These are phyloP conservation scores for Lemur catta DNA, from an alignment of 2,797 vertebrate species.

Conservation along the genomic window DNA sequence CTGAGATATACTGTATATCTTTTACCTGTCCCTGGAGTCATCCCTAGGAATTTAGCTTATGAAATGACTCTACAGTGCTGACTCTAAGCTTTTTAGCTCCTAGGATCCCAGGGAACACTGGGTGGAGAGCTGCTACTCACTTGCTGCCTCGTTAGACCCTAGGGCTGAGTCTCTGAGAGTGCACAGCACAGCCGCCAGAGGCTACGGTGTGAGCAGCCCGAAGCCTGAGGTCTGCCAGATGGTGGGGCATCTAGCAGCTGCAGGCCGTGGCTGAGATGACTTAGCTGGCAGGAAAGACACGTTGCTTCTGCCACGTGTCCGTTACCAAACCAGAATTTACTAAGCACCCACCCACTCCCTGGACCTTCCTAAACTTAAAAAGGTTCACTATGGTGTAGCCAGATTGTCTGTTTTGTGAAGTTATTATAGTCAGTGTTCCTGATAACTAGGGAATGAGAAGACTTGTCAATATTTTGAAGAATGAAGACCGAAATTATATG, in stretches of 20 bases:
- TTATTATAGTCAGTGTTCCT: background rate
- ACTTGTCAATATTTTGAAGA: background rate
- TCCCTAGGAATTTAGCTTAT: background rate
- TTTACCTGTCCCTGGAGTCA: background rate
- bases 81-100: background rate
- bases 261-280: background rate
- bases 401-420: background rate
- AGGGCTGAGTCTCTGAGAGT: background rate
- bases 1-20: background rate
- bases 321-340: background rate
- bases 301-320: background rate
- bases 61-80: too few species aligned
- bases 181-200: background rate
- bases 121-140: background rate
- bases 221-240: background rate
- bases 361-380: background rate
- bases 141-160: background rate
- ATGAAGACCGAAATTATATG: background rate
- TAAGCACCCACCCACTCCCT: background rate
- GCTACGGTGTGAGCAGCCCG: accelerated
- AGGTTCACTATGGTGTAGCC: background rate
- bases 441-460: background rate
- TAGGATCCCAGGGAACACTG: background rate
- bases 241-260: background rate
- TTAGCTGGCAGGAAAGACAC: background rate